Evolutionary conservation across 2,113 vertebrate genomes (phyloP).

Genomic region (Aepyceros melampus): DNA sequence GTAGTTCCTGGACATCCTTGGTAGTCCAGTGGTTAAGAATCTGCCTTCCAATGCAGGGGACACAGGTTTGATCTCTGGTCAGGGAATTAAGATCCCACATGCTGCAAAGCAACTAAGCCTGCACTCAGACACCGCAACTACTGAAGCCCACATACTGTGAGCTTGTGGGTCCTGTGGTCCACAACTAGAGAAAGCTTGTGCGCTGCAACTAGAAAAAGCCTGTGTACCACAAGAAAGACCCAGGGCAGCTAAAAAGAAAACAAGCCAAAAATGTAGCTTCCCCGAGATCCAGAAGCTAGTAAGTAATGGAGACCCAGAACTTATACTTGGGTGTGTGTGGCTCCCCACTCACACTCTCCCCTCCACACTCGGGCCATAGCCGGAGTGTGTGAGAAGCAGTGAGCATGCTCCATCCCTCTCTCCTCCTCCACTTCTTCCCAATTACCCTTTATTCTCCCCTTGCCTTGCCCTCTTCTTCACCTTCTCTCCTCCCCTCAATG

Average conservation of each 20-base stretch:
- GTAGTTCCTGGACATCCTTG: neutral
- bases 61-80: neutral
- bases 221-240: neutral
- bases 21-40: neutral
- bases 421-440: neutral
- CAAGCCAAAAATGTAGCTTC: neutral
- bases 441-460: fast-evolving
- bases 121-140: neutral
- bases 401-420: fast-evolving
- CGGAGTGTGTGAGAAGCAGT: fast-evolving
- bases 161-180: neutral
- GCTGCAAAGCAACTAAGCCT: neutral
- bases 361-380: neutral
- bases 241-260: neutral
- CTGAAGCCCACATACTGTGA: neutral
- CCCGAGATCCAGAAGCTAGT: neutral
- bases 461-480: neutral
- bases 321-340: no score
- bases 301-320: neutral
- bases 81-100: neutral
- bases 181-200: neutral
- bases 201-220: neutral
- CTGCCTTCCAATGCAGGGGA: neutral
- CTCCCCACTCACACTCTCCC: neutral
- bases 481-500: neutral